Evolutionary conservation across 2,797 vertebrate species (phyloP), one percentile per base, ranked within the genome.

Genomic region (Clarias platycephalus): DNA sequence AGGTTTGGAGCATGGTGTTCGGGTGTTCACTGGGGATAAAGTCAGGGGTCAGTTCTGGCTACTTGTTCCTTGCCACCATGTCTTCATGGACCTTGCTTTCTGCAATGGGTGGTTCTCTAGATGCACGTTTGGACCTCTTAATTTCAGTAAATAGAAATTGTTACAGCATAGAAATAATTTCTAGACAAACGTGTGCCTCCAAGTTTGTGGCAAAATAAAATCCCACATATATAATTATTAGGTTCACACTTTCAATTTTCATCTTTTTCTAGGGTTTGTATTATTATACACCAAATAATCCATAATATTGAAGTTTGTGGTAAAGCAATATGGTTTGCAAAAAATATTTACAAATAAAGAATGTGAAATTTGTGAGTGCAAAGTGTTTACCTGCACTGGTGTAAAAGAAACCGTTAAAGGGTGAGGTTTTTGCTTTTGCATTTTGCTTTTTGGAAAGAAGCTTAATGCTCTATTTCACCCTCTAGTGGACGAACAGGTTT

Each of bases 381-480:
- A 71, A 71, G 22, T 71, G n/a, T 44, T 71, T 24, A 71, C 22
- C 24, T 8, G 5, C 10, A 71, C 40, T 72, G 12, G 40, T 16
- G 68, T 12, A 0, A n/a, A 44, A 71, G 68, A 71, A 71, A 44
- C 68, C 12, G 68, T 44, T 5, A n/a, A 22, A 37, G 34, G 18
- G 20, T 68, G 31, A 37, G 0, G 44, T 71, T 44, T 71, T 44
- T 34, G 34, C 34, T 34, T 34, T 34, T 34, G 1, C 68, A 71
- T 31, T 37, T n/a, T n/a, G 24, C 40, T 37, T 71, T 24, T n/a
- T n/a, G 40, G 49, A 49, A n/a, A n/a, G 1, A 53, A 53, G 44
- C 16, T 18, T 8, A 53, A 49, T 72, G 70, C 37, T 26, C 72
- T 31, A 64, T 77, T 15, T 77, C 75, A 66, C 83, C 71, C 6